Percentiles rank a stretch among this genome's conserved stretches.
phyloP scores from a whole-genome alignment of 2,888 invertebrate genomes.

The Microplitis deprimator region DNA sequence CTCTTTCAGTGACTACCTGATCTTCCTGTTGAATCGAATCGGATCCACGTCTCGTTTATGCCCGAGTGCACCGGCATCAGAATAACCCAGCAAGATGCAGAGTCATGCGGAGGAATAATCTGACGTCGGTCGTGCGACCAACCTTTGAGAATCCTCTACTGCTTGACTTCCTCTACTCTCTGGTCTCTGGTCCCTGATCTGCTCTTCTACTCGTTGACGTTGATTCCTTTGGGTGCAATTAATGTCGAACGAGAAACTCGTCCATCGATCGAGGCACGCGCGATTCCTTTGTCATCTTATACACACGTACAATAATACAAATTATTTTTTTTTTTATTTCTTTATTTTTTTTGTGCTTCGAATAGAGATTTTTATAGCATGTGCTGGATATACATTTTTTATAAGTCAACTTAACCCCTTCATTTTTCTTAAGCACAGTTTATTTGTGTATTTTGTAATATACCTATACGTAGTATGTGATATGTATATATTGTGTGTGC shows the following conservation, averaged over 20 bases:
- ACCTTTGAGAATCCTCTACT: conserved; percentile 2
- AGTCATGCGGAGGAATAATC: conserved; percentile 40
- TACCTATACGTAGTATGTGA: not conserved
- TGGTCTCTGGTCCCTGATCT: not conserved
- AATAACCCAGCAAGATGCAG: conserved; percentile 5
- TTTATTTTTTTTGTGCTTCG: not conserved
- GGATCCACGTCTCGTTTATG: conserved; percentile 14
- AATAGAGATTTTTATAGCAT: not conserved
- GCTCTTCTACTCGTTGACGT: conserved; percentile 14
- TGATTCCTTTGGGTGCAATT: conserved; percentile 28
- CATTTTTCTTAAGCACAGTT: not conserved
- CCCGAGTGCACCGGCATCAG: conserved; percentile 11
- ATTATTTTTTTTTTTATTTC: not conserved
- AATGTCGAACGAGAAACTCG: conserved; percentile 16
- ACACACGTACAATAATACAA: not conserved
- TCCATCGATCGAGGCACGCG: conserved; percentile 13
- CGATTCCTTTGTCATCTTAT: not conserved
- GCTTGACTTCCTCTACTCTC: not conserved
- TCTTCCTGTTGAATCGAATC: conserved; percentile 12
- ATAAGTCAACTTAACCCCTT: not conserved
- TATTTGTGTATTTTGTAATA: not conserved
- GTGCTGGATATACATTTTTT: not conserved
- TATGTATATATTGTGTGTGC: not conserved
- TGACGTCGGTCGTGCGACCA: conserved; percentile 41
- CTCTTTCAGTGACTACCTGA: conserved; percentile 1